Evolutionary conservation across 2,113 vertebrate species (phyloP).

Genomic region (Caretta caretta): DNA sequence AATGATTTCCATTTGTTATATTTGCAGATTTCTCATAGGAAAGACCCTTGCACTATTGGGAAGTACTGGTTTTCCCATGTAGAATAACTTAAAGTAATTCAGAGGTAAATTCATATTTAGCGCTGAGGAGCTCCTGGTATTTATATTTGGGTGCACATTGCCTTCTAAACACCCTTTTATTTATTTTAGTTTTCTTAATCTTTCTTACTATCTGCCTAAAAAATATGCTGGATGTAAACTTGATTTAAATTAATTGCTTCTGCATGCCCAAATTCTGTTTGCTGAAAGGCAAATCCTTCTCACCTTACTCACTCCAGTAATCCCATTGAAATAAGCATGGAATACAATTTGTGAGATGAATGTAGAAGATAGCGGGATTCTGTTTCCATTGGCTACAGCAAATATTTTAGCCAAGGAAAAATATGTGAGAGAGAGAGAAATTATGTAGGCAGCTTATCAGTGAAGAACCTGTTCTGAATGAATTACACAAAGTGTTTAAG

Average conservation of each 20-base stretch:
- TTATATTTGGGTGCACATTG: neutral
- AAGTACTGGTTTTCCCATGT: neutral
- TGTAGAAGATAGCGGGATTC: neutral
- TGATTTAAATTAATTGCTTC: neutral
- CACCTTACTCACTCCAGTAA: fast-evolving
- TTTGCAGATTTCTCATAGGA: neutral
- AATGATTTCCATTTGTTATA: neutral
- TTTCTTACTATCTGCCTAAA: neutral
- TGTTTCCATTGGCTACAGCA: neutral
- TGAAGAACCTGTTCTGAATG: neutral
- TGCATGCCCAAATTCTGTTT: neutral
- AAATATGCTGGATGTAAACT: neutral
- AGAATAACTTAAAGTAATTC: neutral
- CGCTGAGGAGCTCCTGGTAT: neutral
- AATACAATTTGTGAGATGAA: neutral
- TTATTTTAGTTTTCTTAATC: neutral
- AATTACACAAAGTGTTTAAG: neutral
- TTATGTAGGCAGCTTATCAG: neutral
- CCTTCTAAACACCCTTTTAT: neutral
- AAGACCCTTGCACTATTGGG: neutral
- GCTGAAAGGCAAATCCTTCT: neutral
- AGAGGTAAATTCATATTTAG: neutral
- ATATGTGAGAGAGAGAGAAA: neutral
- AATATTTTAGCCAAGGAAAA: neutral
- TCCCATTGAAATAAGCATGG: neutral